A percentile compares a stretch with the other conserved stretches of the same genome.
Evolutionary conservation across 2,797 vertebrate genomes (phyloP).

Genomic region (Octomys mimax): DNA sequence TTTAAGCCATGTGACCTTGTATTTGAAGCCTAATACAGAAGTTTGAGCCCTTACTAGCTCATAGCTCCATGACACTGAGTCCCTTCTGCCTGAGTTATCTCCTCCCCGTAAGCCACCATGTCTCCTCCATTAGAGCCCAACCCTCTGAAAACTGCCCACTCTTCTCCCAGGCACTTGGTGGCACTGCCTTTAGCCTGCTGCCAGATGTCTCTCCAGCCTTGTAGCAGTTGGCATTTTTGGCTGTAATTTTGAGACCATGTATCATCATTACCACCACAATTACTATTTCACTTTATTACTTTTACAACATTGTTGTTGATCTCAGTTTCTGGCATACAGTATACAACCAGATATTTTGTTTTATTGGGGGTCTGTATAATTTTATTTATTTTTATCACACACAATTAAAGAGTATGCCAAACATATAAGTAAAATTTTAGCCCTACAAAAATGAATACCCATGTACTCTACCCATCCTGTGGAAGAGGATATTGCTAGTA

Average conservation of each 20-base stretch:
- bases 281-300: neutral
- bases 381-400: slow-evolving; percentile 10
- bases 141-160: neutral
- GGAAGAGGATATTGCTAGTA: neutral
- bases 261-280: neutral
- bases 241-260: neutral
- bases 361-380: neutral
- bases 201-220: neutral
- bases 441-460: neutral
- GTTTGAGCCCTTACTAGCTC: neutral
- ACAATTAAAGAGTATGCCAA: neutral
- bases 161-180: neutral
- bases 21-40: slow-evolving; percentile 21
- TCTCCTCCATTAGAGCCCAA: neutral
- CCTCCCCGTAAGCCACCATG: neutral
- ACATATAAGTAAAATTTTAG: slow-evolving; percentile 3
- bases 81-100: neutral
- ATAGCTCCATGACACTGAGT: neutral
- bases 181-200: neutral
- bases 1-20: slow-evolving; percentile 5
- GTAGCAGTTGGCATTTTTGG: neutral
- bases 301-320: neutral
- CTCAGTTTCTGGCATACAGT: neutral
- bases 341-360: neutral
- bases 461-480: neutral